Evolutionary conservation across 2,888 invertebrate species (phyloP), one percentile per base, ranked within the genome.

Genomic region (Drosophila testacea): DNA sequence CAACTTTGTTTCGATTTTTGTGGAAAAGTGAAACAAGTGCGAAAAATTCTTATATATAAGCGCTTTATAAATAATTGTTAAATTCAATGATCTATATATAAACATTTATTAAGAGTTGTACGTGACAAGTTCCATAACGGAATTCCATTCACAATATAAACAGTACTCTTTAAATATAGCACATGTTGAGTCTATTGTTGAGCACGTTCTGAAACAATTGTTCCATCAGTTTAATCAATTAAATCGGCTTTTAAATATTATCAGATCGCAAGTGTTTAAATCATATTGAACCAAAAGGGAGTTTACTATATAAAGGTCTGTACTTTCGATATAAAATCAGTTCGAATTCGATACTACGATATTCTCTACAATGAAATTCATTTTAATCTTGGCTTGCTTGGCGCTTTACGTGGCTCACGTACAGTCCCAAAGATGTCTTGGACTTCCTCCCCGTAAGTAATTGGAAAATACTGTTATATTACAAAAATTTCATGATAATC

Each of bases 401-500:
- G 57, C 22, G 0, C 36, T 69, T 6, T 64, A 52, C 6, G 57
- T 69, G 13, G 59, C 57, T 34, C 28, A 64, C 9, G 48, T n/a
- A 11, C 16, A 64, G 22, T 56, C 51, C 0, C 63, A 63, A 5
- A 38, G n/a, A 4, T 69, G 64, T 48, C 11, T 4, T 5, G 68
- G 68, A 36, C 52, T 51, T 36, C 52, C 64, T 13, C 52, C 64
- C n/a, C 9, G 67, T 62, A 50, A 56, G 62, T 48, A 30, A 2
- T 6, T 22, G 3, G 6, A n/a, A 16, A 11, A 5, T 44, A 5
- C 7, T 4, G 11, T 41, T 13, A n/a, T 6, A 5, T 5, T n/a
- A 2, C 38, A n/a, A 2, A 0, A n/a, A 39, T 6, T 6, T 13
- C n/a, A 6, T 2, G 6, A 7, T 10, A 38, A 38, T 27, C 4